These are phyloP conservation scores for Horisme vitalbata DNA, from an alignment of 2,888 invertebrate genomes.

Conservation along the genomic window DNA sequence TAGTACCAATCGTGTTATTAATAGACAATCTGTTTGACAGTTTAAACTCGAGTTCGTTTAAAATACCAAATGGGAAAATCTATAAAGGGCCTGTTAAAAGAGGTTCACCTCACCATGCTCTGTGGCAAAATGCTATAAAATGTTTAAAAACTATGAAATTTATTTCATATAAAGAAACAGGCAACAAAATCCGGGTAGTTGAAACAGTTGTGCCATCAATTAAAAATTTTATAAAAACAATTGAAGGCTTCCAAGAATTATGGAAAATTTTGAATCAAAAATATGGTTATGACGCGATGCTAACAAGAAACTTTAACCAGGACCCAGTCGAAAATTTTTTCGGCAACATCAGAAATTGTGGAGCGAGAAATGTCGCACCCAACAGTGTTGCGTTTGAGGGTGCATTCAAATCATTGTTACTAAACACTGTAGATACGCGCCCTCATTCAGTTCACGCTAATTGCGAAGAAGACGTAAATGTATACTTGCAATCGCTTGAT, in stretches of 20 bases:
- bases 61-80: conserved; percentile 27
- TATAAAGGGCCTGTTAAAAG: conserved; percentile 24
- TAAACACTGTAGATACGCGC: neutral
- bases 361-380: conserved; percentile 31
- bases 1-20: conserved; percentile 6
- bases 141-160: neutral
- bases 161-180: neutral
- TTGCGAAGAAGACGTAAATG: neutral
- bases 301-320: conserved; percentile 36
- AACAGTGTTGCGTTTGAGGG: conserved; percentile 33
- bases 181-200: conserved; percentile 20
- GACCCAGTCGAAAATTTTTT: conserved; percentile 40
- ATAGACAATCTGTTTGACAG: conserved; percentile 33
- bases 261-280: conserved; percentile 32
- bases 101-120: conserved; percentile 22
- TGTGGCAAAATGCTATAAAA: conserved; percentile 12
- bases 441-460: neutral
- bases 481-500: neutral
- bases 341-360: conserved; percentile 38
- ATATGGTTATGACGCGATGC: conserved; percentile 34
- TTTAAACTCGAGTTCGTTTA: conserved; percentile 23
- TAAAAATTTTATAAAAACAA: conserved; percentile 40
- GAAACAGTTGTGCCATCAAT: conserved; percentile 36
- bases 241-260: conserved; percentile 35
- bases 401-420: conserved; percentile 33